These are phyloP conservation scores for Dendropsophus ebraccatus DNA, from an alignment of 2,113 vertebrate genomes.

Conservation along the genomic window DNA sequence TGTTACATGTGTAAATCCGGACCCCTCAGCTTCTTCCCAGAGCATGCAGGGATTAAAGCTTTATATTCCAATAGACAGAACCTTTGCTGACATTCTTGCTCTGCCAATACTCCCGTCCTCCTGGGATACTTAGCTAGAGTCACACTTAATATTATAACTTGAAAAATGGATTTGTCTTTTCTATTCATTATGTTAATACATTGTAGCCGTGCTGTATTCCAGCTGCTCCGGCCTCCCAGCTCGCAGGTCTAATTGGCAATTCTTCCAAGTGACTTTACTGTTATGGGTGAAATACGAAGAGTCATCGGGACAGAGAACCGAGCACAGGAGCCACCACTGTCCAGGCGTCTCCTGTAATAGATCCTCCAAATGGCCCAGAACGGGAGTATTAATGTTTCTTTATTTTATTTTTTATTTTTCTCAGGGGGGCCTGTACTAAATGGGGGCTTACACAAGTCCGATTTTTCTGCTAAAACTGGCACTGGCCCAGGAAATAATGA, in stretches of 20 bases:
- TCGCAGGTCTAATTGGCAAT: neutral
- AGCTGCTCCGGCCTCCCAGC: neutral
- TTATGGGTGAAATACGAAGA: neutral
- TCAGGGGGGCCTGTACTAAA: too few relatives aligned
- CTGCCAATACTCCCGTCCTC: neutral
- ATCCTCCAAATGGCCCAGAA: too few relatives aligned
- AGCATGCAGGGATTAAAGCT: neutral
- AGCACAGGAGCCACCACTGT: too few relatives aligned
- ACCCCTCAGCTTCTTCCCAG: neutral
- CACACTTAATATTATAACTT: neutral
- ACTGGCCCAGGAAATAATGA: too few relatives aligned
- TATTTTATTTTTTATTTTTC: too few relatives aligned
- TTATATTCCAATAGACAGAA: neutral
- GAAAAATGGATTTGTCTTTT: neutral
- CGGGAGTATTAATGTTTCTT: too few relatives aligned
- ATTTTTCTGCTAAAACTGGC: too few relatives aligned
- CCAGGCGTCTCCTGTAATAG: too few relatives aligned
- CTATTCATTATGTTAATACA: neutral
- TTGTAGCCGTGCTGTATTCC: neutral
- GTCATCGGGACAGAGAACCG: neutral
- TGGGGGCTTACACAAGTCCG: too few relatives aligned
- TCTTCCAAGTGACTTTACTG: neutral
- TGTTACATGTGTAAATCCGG: neutral
- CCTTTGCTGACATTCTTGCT: neutral
- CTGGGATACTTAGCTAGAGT: neutral